phyloP scores from a whole-genome alignment of 2,797 vertebrate genomes.

The Ctenopoma multispine region DNA sequence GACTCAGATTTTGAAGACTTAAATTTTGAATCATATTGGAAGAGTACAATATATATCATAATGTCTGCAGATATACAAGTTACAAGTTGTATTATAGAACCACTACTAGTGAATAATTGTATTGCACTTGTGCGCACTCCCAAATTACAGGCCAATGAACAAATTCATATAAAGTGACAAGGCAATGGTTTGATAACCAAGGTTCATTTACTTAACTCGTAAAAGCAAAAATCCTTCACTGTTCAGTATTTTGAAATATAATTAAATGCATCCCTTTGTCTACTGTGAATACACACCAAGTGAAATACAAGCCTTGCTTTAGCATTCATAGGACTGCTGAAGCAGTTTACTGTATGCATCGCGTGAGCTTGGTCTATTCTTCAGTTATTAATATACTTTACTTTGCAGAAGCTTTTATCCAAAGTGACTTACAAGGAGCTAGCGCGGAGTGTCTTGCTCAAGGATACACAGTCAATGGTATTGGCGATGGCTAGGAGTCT shows the following conservation, averaged over 20 bases:
- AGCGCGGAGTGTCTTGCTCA: no score
- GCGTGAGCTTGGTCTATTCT: not conserved
- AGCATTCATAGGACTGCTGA: not conserved
- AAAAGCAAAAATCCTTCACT: not conserved
- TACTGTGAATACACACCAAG: not conserved
- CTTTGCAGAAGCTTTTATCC: no score
- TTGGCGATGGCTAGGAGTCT: no score
- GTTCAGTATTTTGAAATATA: no score
- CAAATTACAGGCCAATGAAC: not conserved
- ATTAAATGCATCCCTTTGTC: not conserved
- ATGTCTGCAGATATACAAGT: conserved; percentile 12
- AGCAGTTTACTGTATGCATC: not conserved
- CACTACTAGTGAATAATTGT: not conserved
- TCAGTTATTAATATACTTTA: no score
- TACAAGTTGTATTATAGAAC: no score
- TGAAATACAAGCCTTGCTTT: not conserved
- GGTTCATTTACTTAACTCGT: not conserved
- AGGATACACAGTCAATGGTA: no score
- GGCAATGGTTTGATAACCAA: not conserved
- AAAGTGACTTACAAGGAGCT: no score
- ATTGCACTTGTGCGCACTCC: not conserved
- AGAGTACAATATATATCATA: conserved; percentile 14
- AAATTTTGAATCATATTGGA: conserved; percentile 14
- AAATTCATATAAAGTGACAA: not conserved
- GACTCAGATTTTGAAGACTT: not conserved